Evolutionary conservation across 2,888 invertebrate genomes (phyloP).

Genomic region (Pomacea canaliculata): DNA sequence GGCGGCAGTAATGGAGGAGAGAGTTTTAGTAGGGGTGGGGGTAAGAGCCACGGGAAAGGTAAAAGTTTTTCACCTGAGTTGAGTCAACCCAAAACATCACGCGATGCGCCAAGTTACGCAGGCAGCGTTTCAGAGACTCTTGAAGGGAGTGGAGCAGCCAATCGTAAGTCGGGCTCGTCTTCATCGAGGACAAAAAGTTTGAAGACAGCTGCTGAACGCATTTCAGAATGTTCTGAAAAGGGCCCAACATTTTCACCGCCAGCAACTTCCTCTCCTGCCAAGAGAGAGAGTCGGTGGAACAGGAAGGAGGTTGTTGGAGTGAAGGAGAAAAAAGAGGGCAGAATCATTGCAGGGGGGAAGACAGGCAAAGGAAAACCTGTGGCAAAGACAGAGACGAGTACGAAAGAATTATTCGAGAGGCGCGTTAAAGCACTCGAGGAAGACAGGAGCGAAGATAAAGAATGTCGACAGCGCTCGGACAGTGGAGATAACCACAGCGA

Average conservation of each 20-base stretch:
- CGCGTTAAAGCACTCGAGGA: not conserved
- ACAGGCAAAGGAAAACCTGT: not conserved
- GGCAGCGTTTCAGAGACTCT: not conserved
- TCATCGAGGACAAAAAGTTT: constrained; percentile 10
- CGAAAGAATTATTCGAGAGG: not conserved
- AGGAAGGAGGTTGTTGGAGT: not conserved
- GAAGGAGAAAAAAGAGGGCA: constrained; percentile 2
- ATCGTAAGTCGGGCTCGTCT: constrained; percentile 3
- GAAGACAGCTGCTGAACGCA: constrained; percentile 6
- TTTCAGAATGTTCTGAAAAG: not conserved
- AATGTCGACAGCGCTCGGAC: no score
- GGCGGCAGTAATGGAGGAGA: no score
- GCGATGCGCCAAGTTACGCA: constrained; percentile 2
- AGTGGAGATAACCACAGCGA: no score
- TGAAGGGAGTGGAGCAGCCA: constrained; percentile 1
- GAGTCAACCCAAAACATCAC: not conserved
- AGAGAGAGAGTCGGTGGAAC: not conserved
- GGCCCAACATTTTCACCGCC: no score
- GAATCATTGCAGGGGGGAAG: not conserved
- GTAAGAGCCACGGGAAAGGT: not conserved
- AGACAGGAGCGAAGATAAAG: no score
- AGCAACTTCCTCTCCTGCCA: not conserved
- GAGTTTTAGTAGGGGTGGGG: not conserved
- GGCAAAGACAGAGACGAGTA: not conserved
- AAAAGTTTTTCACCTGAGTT: constrained; percentile 15